Conservation (phyloP, 2,113 vertebrate genomes). For the Ploceus nigricollis region DNA sequence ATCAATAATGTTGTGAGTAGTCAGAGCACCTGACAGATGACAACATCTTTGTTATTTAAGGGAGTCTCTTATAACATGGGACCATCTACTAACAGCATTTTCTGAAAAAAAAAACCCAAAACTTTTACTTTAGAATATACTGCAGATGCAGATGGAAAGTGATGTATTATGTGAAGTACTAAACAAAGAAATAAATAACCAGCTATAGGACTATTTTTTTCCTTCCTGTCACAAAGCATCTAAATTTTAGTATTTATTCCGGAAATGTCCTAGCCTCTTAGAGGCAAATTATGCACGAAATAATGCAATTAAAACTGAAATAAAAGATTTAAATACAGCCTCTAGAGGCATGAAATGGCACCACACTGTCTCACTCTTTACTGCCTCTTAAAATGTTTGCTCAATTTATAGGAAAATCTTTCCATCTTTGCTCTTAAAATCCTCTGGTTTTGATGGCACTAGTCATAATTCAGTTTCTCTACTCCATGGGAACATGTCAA, state of each 20-base stretch:
- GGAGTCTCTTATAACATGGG: not conserved
- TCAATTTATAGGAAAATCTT: slow-evolving; percentile 48
- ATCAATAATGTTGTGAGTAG: slow-evolving; percentile 30
- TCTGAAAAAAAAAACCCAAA: not conserved
- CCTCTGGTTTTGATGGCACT: not conserved
- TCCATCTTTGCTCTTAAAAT: not conserved
- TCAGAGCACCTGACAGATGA: slow-evolving; percentile 36
- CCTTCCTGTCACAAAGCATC: slow-evolving; percentile 34
- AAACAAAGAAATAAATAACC: slow-evolving; percentile 61
- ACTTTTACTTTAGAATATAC: slow-evolving; percentile 31
- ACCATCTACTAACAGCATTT: not conserved
- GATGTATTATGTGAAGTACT: slow-evolving; percentile 14
- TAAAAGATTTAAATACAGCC: slow-evolving; percentile 58
- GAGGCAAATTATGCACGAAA: slow-evolving; percentile 62
- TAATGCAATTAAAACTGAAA: slow-evolving; percentile 61
- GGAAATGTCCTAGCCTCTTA: slow-evolving; percentile 40
- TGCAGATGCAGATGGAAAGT: slow-evolving; percentile 32
- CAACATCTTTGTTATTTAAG: slow-evolving; percentile 55
- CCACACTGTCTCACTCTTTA: slow-evolving; percentile 40
- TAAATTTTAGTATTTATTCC: slow-evolving; percentile 50
- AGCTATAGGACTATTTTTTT: not conserved
- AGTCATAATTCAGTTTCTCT: not conserved
- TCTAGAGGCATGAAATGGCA: slow-evolving; percentile 39
- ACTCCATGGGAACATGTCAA: not conserved
- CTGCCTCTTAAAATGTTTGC: slow-evolving; percentile 32